Percentiles rank a stretch among this genome's conserved stretches.
Conservation (phyloP, 1,140 invertebrate genomes). For the Drosophila sechellia region DNA sequence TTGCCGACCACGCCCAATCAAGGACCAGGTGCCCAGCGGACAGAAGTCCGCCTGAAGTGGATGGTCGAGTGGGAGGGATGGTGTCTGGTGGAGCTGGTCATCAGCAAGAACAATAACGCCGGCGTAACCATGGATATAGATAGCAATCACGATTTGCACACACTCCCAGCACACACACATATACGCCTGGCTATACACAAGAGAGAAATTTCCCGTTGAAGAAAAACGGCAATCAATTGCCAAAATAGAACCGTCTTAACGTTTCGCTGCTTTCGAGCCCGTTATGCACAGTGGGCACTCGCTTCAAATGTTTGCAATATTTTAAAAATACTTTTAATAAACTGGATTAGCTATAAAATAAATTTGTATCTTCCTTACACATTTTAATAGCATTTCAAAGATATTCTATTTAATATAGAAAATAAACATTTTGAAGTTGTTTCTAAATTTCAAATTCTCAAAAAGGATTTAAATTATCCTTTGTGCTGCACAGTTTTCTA, state of each 20-base stretch:
- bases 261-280: constrained; percentile 47
- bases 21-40: constrained; percentile 42
- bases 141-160: constrained; percentile 52
- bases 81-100: constrained; percentile 39
- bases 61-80: background rate
- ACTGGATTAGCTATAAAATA: too few species aligned
- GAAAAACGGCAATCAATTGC: constrained; percentile 80
- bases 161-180: constrained; percentile 14
- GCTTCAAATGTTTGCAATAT: background rate
- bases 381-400: too few species aligned
- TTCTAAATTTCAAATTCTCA: too few species aligned
- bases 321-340: background rate
- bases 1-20: constrained; percentile 57
- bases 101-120: constrained; percentile 53
- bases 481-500: too few species aligned
- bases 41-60: background rate
- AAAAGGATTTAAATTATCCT: too few species aligned
- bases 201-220: constrained; percentile 53
- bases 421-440: too few species aligned
- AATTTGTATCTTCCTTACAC: too few species aligned
- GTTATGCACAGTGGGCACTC: constrained; percentile 22
- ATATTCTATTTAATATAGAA: too few species aligned
- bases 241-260: constrained; percentile 78
- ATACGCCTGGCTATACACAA: constrained; percentile 7
- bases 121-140: constrained; percentile 54